Evolutionary conservation across 2,888 invertebrate species (phyloP).

Genomic region (Acleris emargana): DNA sequence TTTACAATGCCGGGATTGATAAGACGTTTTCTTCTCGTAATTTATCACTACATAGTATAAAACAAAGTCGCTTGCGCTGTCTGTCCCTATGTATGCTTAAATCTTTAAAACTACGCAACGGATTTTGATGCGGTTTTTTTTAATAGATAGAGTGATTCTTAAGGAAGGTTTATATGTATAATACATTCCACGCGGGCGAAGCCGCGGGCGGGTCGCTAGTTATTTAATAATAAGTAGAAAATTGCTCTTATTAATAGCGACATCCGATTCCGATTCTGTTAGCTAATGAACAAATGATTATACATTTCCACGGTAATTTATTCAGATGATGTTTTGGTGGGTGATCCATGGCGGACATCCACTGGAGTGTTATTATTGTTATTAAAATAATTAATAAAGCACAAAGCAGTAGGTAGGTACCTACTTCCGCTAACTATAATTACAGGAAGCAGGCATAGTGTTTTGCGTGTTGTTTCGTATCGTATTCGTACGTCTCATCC

Average conservation of each 20-base stretch:
- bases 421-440: constrained; percentile 24
- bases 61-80: too few relatives aligned
- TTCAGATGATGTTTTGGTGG: not conserved
- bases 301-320: not conserved
- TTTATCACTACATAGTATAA: too few relatives aligned
- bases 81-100: too few relatives aligned
- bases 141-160: too few relatives aligned
- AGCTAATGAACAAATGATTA: not conserved
- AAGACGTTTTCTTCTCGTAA: not conserved
- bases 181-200: too few relatives aligned
- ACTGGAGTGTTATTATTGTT: not conserved
- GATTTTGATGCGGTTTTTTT: too few relatives aligned
- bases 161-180: too few relatives aligned
- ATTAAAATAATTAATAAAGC: constrained; percentile 23
- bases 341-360: not conserved
- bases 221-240: not conserved
- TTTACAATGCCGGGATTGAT: not conserved
- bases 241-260: not conserved
- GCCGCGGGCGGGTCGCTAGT: too few relatives aligned
- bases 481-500: not conserved
- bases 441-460: constrained; percentile 30
- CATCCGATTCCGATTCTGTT: not conserved
- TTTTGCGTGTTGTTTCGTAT: constrained; percentile 18
- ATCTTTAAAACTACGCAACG: too few relatives aligned
- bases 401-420: constrained; percentile 12